These are phyloP conservation scores for Trachops cirrhosus DNA, from an alignment of 2,797 vertebrate species.

Conservation along the genomic window DNA sequence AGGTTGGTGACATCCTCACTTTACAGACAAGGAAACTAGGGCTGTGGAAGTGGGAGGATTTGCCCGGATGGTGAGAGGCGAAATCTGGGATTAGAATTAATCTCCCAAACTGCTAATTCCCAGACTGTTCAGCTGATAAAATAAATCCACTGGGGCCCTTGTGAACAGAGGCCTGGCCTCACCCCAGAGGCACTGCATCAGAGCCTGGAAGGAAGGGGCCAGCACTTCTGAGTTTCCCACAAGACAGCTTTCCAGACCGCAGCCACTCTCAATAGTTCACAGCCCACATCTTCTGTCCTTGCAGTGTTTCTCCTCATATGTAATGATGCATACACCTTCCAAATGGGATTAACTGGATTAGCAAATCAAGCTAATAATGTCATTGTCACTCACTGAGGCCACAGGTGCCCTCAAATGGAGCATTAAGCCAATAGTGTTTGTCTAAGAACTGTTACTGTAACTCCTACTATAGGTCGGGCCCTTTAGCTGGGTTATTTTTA, in stretches of 20 bases:
- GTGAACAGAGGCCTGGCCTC: not conserved
- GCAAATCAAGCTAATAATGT: not conserved
- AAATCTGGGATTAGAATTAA: not conserved
- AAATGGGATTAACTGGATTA: not conserved
- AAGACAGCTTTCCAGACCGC: not conserved
- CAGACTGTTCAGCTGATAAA: not conserved
- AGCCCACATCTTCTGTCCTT: not conserved
- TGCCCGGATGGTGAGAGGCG: not conserved
- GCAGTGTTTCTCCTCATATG: not conserved
- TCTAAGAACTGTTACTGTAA: not conserved
- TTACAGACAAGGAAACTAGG: not conserved
- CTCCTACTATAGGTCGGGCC: not conserved
- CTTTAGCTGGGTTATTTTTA: not conserved
- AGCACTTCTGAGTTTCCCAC: not conserved
- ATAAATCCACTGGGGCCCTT: not conserved
- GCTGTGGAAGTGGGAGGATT: not conserved
- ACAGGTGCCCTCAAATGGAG: not conserved
- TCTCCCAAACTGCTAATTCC: not conserved
- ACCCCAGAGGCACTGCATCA: fast-evolving
- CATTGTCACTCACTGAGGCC: not conserved
- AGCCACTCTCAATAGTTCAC: not conserved
- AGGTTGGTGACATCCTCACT: not conserved
- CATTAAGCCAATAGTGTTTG: not conserved
- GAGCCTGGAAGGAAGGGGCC: not conserved
- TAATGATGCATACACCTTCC: not conserved